A percentile compares a stretch with the other conserved stretches of the same genome.
phyloP scores from a whole-genome alignment of 2,113 vertebrate species.

The Brevimyrus niger region DNA sequence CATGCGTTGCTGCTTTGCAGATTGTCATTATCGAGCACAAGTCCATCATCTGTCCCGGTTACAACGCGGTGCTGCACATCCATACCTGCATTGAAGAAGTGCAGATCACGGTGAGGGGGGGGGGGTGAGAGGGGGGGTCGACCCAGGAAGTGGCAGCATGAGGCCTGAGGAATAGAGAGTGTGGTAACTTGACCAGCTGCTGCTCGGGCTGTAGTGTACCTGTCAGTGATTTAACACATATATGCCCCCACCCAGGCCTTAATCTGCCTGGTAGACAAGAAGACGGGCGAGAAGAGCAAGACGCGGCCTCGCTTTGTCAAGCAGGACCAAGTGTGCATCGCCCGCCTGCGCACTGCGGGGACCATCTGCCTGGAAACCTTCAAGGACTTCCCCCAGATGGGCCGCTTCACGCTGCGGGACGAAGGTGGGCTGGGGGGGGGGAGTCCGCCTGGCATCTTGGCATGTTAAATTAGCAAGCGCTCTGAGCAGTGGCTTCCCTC shows the following conservation, averaged over 20 bases:
- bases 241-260: constrained; percentile 64
- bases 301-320: constrained; percentile 84
- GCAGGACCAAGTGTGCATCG: constrained; percentile 86
- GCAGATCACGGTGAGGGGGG: constrained; percentile 75
- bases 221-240: background rate
- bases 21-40: constrained; percentile 91
- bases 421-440: constrained; percentile 59
- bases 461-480: background rate
- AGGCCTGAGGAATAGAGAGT: background rate
- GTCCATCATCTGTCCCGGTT: constrained; percentile 88
- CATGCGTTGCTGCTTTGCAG: constrained; percentile 46
- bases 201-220: background rate
- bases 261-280: constrained; percentile 90
- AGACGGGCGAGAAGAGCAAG: constrained; percentile 84
- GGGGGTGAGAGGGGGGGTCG: background rate
- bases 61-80: constrained; percentile 86
- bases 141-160: background rate
- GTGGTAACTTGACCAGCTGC: background rate
- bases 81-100: constrained; percentile 89
- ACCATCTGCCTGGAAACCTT: constrained; percentile 90
- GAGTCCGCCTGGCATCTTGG: background rate
- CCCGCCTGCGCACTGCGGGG: constrained; percentile 76
- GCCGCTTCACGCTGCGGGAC: constrained; percentile 81
- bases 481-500: background rate
- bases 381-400: constrained; percentile 91